Conservation (phyloP, 2,113 vertebrate species). For the Trinectes maculatus region DNA sequence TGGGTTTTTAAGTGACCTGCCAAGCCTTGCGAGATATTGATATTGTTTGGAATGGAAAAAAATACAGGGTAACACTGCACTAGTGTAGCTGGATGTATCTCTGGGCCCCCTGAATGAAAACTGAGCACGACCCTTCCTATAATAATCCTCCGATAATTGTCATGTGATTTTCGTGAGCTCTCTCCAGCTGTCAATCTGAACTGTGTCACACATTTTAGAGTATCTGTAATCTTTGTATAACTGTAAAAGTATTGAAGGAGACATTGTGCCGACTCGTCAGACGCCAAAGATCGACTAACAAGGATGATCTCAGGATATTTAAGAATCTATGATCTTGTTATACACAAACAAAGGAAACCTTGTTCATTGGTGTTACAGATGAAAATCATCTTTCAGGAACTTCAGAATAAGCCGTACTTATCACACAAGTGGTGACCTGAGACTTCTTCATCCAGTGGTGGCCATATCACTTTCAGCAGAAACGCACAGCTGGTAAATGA, state of each 20-base stretch:
- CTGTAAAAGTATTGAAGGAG: neutral
- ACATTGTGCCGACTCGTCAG: too few species aligned
- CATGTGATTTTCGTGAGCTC: constrained; percentile 2
- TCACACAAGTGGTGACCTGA: constrained; percentile 6
- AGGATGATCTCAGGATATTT: neutral
- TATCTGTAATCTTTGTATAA: constrained; percentile 21
- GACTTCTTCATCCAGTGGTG: neutral
- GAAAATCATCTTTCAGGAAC: constrained; percentile 5
- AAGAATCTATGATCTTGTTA: neutral
- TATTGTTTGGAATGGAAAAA: neutral
- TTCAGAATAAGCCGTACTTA: neutral
- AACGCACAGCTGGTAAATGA: constrained; percentile 27
- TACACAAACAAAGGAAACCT: too few species aligned
- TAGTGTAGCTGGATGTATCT: neutral
- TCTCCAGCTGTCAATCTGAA: constrained; percentile 25
- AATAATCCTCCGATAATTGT: constrained; percentile 31
- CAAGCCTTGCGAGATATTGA: neutral
- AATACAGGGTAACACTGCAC: constrained; percentile 10
- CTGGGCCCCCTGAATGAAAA: neutral
- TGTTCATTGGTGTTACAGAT: neutral
- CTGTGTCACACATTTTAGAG: constrained; percentile 7
- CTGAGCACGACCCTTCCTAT: neutral
- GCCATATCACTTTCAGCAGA: constrained; percentile 21
- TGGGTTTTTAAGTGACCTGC: constrained; percentile 5
- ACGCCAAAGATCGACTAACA: neutral